Percentiles rank a stretch among this genome's conserved stretches.
These are phyloP conservation scores for Pseudoips prasinana DNA, from an alignment of 2,888 invertebrate genomes.

Conservation along the genomic window DNA sequence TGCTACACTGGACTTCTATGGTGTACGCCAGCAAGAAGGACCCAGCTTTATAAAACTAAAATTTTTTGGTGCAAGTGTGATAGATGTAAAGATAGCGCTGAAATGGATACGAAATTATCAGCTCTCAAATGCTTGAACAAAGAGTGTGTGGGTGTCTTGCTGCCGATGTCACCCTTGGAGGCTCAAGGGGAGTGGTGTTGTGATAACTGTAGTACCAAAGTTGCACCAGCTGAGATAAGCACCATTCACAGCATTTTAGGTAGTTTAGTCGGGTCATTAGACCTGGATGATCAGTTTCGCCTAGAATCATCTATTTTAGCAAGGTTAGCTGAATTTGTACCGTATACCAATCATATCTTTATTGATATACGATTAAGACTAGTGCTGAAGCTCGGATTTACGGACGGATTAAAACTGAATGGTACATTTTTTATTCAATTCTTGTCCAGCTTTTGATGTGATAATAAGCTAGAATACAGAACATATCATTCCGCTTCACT, in stretches of 20 bases:
- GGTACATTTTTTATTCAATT: too few species aligned
- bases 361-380: slow-evolving; percentile 60
- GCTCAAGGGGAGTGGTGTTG: slow-evolving; percentile 80
- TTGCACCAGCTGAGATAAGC: slow-evolving; percentile 67
- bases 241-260: slow-evolving; percentile 73
- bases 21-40: slow-evolving; percentile 84
- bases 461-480: too few species aligned
- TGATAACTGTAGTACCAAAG: slow-evolving; percentile 64
- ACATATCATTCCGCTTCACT: too few species aligned
- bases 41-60: slow-evolving; percentile 83
- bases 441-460: slow-evolving; percentile 10
- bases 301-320: slow-evolving; percentile 60
- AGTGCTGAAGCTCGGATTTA: slow-evolving; percentile 55
- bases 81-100: slow-evolving; percentile 83
- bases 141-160: slow-evolving; percentile 74
- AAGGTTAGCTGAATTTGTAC: slow-evolving; percentile 57
- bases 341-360: slow-evolving; percentile 63
- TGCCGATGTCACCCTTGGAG: slow-evolving; percentile 76
- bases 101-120: slow-evolving; percentile 81
- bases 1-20: slow-evolving; percentile 86
- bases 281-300: slow-evolving; percentile 66
- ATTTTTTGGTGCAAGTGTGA: slow-evolving; percentile 84
- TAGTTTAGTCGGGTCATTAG: slow-evolving; percentile 74
- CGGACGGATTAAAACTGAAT: slow-evolving; percentile 46
- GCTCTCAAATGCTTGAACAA: slow-evolving; percentile 78